phyloP scores from a whole-genome alignment of 64 coral and sea anemone species.

The Catalaphyllia jardinei region DNA sequence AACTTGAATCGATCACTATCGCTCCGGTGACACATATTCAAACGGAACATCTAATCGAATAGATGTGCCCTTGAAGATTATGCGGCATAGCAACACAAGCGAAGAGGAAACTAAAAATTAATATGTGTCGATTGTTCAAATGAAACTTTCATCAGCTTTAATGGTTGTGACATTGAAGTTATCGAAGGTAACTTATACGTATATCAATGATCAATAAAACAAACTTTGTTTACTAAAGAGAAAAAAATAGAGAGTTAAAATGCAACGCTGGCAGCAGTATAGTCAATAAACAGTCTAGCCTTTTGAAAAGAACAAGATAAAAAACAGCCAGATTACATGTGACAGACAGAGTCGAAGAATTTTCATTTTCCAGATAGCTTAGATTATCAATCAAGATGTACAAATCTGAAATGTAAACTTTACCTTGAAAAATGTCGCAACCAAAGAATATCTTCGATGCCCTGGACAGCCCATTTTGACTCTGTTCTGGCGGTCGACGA shows the following conservation, averaged over 20 bases:
- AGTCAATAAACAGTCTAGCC: too few relatives aligned
- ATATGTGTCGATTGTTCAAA: neutral
- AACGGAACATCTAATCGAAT: neutral
- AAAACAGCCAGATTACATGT: neutral
- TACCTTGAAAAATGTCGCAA: slow-evolving; percentile 77
- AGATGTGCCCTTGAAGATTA: neutral
- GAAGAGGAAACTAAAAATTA: too few relatives aligned
- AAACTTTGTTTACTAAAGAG: too few relatives aligned
- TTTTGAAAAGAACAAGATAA: too few relatives aligned
- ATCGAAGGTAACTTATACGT: too few relatives aligned
- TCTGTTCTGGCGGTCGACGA: slow-evolving; percentile 36
- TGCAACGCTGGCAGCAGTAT: too few relatives aligned
- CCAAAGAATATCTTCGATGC: slow-evolving; percentile 71
- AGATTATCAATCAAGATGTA: neutral
- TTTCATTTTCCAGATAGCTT: neutral
- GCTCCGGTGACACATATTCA: neutral
- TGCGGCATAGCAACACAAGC: too few relatives aligned
- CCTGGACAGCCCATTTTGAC: slow-evolving; percentile 37
- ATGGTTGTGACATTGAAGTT: neutral
- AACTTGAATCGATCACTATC: neutral
- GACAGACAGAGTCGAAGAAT: neutral
- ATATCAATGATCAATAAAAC: too few relatives aligned
- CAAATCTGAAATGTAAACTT: neutral
- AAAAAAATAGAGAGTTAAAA: too few relatives aligned
- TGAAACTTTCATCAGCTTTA: neutral